Conservation (phyloP, 2,113 vertebrate species). For the Dendropsophus ebraccatus region DNA sequence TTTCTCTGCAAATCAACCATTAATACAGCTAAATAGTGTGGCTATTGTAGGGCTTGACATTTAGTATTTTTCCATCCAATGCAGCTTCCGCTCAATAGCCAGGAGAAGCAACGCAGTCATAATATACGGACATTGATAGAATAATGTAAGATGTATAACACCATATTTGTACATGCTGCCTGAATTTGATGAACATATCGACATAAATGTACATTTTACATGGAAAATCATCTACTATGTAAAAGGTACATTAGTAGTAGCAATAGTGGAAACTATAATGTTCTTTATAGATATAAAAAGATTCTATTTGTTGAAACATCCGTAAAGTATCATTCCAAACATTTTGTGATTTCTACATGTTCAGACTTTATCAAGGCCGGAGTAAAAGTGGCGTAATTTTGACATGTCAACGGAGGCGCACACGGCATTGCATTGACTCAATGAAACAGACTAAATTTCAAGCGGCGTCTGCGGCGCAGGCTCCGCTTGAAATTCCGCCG, state of each 20-base stretch:
- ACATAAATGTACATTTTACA: neutral
- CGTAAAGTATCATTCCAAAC: neutral
- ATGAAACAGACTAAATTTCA: too few species aligned
- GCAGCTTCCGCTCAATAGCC: slow-evolving; percentile 10
- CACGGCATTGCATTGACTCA: too few species aligned
- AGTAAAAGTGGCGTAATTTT: too few species aligned
- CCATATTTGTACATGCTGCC: slow-evolving; percentile 32
- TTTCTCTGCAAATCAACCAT: neutral
- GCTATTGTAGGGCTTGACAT: slow-evolving; percentile 9
- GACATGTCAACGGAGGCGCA: too few species aligned
- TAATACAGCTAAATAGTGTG: neutral
- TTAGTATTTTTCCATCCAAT: slow-evolving; percentile 2
- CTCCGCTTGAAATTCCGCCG: too few species aligned
- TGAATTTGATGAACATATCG: neutral
- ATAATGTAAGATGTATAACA: neutral
- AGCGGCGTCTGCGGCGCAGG: too few species aligned
- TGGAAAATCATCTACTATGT: too few species aligned
- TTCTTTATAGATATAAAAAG: neutral
- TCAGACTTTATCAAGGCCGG: too few species aligned
- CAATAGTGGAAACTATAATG: neutral
- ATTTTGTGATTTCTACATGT: neutral
- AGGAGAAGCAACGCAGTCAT: neutral
- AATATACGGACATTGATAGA: slow-evolving; percentile 27
- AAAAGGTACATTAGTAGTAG: too few species aligned
- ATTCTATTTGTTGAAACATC: neutral